A percentile compares a stretch with the other conserved stretches of the same genome.
Evolutionary conservation across 2,797 vertebrate species (phyloP).

Genomic region (Bovichtus variegatus): DNA sequence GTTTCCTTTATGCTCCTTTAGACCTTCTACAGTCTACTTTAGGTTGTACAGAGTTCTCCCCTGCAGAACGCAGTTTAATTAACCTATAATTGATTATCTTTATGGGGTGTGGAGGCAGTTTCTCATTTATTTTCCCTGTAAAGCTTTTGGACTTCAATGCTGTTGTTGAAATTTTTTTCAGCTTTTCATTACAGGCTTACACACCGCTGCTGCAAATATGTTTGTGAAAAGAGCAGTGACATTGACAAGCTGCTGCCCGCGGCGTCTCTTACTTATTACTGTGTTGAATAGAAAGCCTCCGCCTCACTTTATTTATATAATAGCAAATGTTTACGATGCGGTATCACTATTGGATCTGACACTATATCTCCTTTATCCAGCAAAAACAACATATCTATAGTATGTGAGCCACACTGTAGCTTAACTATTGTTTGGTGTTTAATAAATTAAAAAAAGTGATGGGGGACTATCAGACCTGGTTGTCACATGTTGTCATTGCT

Average conservation of each 20-base stretch:
- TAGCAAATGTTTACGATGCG: conserved; percentile 42
- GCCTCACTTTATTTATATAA: conserved; percentile 44
- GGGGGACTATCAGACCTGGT: not conserved
- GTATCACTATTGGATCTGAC: conserved; percentile 23
- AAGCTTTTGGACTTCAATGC: conserved; percentile 33
- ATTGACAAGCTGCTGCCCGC: conserved; percentile 59
- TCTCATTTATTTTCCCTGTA: conserved; percentile 56
- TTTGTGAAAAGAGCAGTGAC: conserved; percentile 15
- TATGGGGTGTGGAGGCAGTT: not conserved
- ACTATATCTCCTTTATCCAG: conserved; percentile 10
- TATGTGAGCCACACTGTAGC: too few species aligned
- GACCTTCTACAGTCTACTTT: conserved; percentile 2
- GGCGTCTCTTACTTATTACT: conserved; percentile 68
- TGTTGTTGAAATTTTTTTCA: conserved; percentile 27
- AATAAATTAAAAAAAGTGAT: not conserved
- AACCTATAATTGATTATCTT: conserved; percentile 43
- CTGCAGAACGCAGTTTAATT: conserved; percentile 37
- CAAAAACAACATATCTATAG: conserved; percentile 27
- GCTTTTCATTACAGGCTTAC: conserved; percentile 37
- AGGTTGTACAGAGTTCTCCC: not conserved
- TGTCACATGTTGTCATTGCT: not conserved
- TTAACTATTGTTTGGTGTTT: too few species aligned
- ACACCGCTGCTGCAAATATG: conserved; percentile 18
- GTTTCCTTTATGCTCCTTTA: conserved; percentile 4
- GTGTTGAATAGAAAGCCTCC: conserved; percentile 50